Evolutionary conservation across 2,888 invertebrate species (phyloP).

Genomic region (Cancer borealis): DNA sequence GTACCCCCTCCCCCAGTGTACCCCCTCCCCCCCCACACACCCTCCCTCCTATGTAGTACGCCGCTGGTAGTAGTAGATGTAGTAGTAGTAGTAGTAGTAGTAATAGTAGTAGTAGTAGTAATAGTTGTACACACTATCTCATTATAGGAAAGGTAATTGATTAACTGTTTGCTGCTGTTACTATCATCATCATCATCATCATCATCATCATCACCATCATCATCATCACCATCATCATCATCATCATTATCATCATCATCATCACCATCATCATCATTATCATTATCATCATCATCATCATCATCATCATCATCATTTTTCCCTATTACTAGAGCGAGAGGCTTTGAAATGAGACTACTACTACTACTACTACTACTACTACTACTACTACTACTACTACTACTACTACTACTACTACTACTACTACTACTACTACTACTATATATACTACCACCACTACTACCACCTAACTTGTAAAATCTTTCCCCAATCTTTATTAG

Average conservation of each 20-base stretch:
- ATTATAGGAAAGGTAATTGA: background rate
- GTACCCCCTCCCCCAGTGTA: no score
- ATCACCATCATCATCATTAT: background rate
- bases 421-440: slow-evolving; percentile 45
- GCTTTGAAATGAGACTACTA: slow-evolving; percentile 5
- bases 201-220: background rate
- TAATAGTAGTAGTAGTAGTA: slow-evolving; percentile 36
- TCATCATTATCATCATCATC: background rate
- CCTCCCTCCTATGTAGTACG: background rate
- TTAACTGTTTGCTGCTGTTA: background rate
- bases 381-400: slow-evolving; percentile 41
- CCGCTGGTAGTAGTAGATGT: background rate
- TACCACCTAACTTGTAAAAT: background rate
- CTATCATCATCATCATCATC: background rate
- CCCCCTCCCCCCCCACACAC: no score
- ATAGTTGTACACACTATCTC: background rate
- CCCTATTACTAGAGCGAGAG: no score
- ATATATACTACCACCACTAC: background rate
- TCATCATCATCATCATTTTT: background rate
- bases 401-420: slow-evolving; percentile 39
- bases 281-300: no score
- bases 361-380: slow-evolving; percentile 38
- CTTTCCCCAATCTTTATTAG: background rate
- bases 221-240: background rate
- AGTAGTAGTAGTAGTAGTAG: slow-evolving; percentile 3